Percentiles rank a stretch among this genome's conserved stretches.
Conservation (phyloP, 1,140 invertebrate species). For the Goniozus legneri region DNA sequence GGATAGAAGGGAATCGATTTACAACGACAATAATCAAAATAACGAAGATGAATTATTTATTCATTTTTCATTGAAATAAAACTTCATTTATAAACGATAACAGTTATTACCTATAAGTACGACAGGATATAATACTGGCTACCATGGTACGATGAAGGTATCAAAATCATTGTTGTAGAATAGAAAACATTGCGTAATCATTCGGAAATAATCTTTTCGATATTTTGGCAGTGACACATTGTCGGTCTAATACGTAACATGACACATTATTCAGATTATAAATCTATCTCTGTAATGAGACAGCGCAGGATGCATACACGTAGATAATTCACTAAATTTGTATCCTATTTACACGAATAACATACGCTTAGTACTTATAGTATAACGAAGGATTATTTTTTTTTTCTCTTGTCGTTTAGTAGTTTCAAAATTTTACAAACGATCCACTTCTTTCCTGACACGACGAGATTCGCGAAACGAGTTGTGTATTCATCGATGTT, state of each 20-base stretch:
- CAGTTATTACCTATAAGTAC: conserved; percentile 41
- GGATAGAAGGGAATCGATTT: too few species aligned
- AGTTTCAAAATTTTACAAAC: conserved; percentile 42
- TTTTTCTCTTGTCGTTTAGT: conserved; percentile 22
- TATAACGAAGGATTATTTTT: conserved; percentile 33
- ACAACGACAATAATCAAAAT: conserved; percentile 9
- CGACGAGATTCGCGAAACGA: conserved; percentile 31
- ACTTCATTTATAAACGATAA: conserved; percentile 46
- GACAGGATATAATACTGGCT: conserved; percentile 35
- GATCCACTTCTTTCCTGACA: conserved; percentile 22
- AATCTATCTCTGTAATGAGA: conserved; percentile 27
- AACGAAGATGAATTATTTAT: conserved; percentile 48
- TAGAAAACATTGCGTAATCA: conserved; percentile 41
- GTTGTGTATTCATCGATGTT: conserved; percentile 43
- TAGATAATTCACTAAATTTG: conserved; percentile 45
- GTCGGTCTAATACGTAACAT: conserved; percentile 42
- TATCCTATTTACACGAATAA: conserved; percentile 53
- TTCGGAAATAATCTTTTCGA: conserved; percentile 31
- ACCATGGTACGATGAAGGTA: conserved; percentile 37
- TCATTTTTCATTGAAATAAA: conserved; percentile 46
- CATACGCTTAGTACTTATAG: conserved; percentile 42
- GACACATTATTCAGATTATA: conserved; percentile 44
- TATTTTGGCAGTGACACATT: conserved; percentile 31
- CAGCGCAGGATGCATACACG: conserved; percentile 33
- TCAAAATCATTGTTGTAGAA: conserved; percentile 47